Evolutionary conservation across 2,113 vertebrate genomes (phyloP).

Genomic region (Protobothrops mucrosquamatus): DNA sequence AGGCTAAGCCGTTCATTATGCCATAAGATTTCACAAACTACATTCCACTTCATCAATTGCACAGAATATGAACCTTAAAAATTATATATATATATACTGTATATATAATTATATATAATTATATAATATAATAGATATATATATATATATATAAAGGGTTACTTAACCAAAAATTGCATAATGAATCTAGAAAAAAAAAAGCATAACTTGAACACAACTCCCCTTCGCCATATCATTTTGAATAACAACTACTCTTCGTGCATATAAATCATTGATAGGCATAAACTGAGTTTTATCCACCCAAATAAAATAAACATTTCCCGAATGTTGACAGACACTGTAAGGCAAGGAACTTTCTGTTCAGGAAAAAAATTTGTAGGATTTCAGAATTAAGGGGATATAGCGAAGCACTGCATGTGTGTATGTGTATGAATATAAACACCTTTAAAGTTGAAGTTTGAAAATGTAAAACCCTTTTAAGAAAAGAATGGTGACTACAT

Average conservation of each 20-base stretch:
- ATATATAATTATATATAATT: too few species aligned
- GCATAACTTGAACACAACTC: background rate
- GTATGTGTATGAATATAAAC: background rate
- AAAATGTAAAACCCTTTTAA: background rate
- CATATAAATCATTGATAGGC: background rate
- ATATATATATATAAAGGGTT: background rate
- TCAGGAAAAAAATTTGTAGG: slow-evolving; percentile 25
- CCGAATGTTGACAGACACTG: slow-evolving; percentile 40
- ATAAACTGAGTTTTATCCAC: background rate
- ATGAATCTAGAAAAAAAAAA: too few species aligned
- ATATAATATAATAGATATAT: too few species aligned
- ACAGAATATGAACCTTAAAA: background rate
- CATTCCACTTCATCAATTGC: background rate
- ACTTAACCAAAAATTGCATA: background rate
- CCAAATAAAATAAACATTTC: background rate
- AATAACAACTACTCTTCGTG: background rate
- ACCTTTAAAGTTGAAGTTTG: background rate
- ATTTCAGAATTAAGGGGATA: slow-evolving; percentile 35
- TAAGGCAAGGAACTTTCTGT: slow-evolving; percentile 48
- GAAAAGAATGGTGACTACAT: background rate
- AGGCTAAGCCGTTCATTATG: background rate
- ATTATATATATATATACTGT: too few species aligned
- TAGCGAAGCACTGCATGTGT: background rate
- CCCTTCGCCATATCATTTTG: background rate
- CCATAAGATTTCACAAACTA: background rate